Base-by-base conservation (phyloP, 2,888 invertebrate genomes). In the Hypsopygia costalis region DNA sequence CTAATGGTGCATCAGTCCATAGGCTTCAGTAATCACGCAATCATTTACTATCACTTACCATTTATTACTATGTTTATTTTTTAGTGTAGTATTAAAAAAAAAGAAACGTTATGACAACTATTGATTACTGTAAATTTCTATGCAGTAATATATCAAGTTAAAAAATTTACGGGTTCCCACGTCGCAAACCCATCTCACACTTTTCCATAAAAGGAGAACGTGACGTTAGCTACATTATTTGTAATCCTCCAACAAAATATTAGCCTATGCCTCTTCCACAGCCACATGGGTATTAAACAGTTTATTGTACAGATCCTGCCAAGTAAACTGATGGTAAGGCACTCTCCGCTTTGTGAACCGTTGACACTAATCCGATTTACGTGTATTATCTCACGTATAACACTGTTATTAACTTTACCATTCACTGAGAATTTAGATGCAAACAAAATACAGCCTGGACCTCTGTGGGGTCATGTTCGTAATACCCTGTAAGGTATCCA, bases 351-450 rank as follows among this genome's bases (percentile, higher is more conserved):
- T 71, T 69, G 63, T 57, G 64, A 62, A 16, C 63, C 62, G 67
- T 66, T 54, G 65, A 58, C 62, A 55, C 58, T 81, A 74, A 82
- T 81, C 78, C 69, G 71, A 72, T 77, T 76, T 69, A 61, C 55
- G 52, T 48, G 55, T 55, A 62, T 74, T 67, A 68, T 73, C 69
- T 69, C 75, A 74, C 74, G 73, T 47, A 4, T 16, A 4, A 16
- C 16, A 43, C 48, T 48, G 43, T 49, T 49, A 51, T 42, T 47
- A 45, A 45, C 43, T 39, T 43, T 47, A 41, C 43, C 41, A 41
- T 44, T 43, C 38, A 49, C 35, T 35, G 25, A 31, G 3, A 22
- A 25, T 37, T 45, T 31, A 39, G 38, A 10, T 16, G 11, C 11
- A 35, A 8, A 40, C 27, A 43, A 40, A 38, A 46, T n/a, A 10